Base-by-base conservation (phyloP, 2,888 invertebrate species). In the Drosophila ezoana region DNA sequence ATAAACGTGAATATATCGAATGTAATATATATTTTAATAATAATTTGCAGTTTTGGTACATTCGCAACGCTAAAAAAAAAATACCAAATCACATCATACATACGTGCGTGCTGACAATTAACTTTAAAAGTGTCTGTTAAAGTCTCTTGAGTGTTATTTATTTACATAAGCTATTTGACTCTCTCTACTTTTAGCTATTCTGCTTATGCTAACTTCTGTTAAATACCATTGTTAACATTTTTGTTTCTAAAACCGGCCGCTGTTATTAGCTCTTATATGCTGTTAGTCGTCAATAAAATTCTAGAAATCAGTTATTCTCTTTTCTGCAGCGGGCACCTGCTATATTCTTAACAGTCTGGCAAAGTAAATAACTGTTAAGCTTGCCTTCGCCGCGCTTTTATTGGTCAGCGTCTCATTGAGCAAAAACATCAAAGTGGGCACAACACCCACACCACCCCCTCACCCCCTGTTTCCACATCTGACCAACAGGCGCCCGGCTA, bases 371-470 rank as follows among this genome's bases (percentile, higher is more conserved):
- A 13, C 56, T 64, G 57, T 44, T 49, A 49, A 23, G 6, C 10
- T n/a, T 14, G 28, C 10, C 32, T 13, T 14, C 28, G n/a, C 35
- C 13, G 28, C 35, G 16, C 41, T 51, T 47, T 47, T 54, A 47
- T 43, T 59, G 73, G 52, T 37, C 45, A 60, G 52, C 52, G 72
- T 77, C 43, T 45, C 61, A 59, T 60, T 56, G 63, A 57, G 40
- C 37, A 20, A 45, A 69, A 54, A 67, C 64, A 59, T 70, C 56
- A 62, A 76, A 60, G 54, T 18, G 51, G 28, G 20, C 45, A 51
- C 32, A 45, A 40, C 44, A 18, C 47, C 44, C 35, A 35, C 43
- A 44, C 0, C 44, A 44, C 45, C 35, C 43, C 40, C 35, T 43
- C 45, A 0, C 38, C 32, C 13, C 18, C 18, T 18, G 18, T 28